Base-by-base conservation (phyloP, 2,888 invertebrate species). In the Leptarthrus brevirostris region DNA sequence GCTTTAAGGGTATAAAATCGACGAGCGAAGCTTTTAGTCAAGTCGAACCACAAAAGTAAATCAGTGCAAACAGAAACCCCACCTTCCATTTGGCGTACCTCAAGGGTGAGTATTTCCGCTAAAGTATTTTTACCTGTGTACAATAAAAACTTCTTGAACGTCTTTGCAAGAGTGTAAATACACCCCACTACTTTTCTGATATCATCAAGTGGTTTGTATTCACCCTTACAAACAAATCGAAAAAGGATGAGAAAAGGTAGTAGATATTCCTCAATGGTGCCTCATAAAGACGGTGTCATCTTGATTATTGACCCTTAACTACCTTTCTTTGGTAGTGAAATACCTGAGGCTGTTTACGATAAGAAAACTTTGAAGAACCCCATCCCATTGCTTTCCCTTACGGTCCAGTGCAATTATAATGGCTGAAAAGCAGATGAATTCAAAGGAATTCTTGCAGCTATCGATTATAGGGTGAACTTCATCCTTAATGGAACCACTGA, bases 301-400 rank as follows among this genome's bases (percentile, higher is more conserved):
- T 61, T 61, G 61, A 61, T 61, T 61, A 61, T 61, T 61, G 61
- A 61, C 61, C 61, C 61, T 61, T 61, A 61, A 61, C 61, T 61
- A 61, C 61, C 61, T 40, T 40, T 36, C 40, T 22, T 61, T 20
- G 22, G 10, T 22, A 40, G 40, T 8, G 20, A 61, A 61, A 61
- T 26, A 61, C 61, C 61, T 61, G 20, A 16, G 40, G 61, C 61
- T 61, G 40, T 61, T 61, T 61, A 40, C 61, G 61, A 61, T 61
- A 61, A 61, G 61, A 22, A 61, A 61, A 61, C 40, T 61, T 61
- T 61, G 61, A 61, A 61, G 61, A 26, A 36, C 18, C 61, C n/a
- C 40, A 61, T 40, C 22, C 40, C 40, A 40, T 40, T 40, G 40
- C 61, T 22, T 36, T 61, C 40, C 36, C 61, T 40, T 36, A 36